Base-by-base conservation (phyloP, 2,797 vertebrate species). In the Leucoraja ocellata region DNA sequence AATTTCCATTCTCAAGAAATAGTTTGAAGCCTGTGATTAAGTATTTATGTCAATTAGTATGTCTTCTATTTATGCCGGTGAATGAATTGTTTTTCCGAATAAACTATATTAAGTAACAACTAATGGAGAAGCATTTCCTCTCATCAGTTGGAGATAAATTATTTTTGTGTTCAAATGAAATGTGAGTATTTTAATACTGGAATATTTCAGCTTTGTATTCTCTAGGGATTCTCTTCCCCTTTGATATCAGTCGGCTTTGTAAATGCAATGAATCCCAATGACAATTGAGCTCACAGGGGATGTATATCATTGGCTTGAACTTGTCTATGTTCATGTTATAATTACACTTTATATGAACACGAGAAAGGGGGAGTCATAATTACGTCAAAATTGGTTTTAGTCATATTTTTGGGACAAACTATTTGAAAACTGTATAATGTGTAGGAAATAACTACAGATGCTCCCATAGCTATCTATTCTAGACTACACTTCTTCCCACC, bases 121-220 rank as follows among this genome's bases (percentile, higher is more conserved):
- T 76, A 58, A 58, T 74, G 21, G 68, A 73, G 36, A 73, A 88
- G 23, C 2, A 46, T 74, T 46, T 74, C 1, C 63, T 39, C 32
- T 13, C 23, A n/a, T 68, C 73, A 13, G 25, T 25, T 74, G 14
- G 39, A 32, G 8, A 3, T 39, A 14, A 36, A 13, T 91, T 32
- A 32, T 54, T 92, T 74, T 76, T 76, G 36, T 58, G 39, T n/a
- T 76, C 73, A 92, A 54, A 76, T 76, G 58, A 91, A 25, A 91
- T 32, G 3, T 36, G n/a, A 25, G 63, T 25, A 61, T 63, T 86
- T 74, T 74, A 74, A 74, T 74, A 21, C 71, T 23, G 71, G 21
- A 74, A 74, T 74, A 74, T 6, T 18, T 71, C 71, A 21, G 23
- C 71, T 71, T 18, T 71, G 32, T 4, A 71, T 39, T 39, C 39